phyloP scores from a whole-genome alignment of 1,140 invertebrate genomes.

The Drosophila ohnishii region DNA sequence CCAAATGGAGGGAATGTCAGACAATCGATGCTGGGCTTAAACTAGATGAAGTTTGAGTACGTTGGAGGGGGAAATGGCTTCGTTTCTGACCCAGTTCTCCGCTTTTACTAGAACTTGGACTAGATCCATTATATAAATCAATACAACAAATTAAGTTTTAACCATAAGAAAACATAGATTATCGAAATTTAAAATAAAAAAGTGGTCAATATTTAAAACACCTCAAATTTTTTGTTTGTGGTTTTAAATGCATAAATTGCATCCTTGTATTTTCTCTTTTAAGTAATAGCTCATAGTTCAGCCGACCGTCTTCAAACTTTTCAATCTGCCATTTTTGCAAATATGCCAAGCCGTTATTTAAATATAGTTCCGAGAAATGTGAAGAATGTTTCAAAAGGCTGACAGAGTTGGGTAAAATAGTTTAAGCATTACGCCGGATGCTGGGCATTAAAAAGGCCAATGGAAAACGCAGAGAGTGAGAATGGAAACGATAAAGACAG shows the following conservation, averaged over 20 bases:
- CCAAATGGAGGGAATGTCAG: conserved; percentile 10
- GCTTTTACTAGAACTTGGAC: background rate
- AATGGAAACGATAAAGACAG: background rate
- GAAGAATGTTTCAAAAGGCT: conserved; percentile 3
- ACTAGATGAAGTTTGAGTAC: conserved; percentile 2
- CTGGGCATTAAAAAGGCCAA: background rate
- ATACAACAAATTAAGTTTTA: background rate
- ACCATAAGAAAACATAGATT: background rate
- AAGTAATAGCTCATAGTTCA: background rate
- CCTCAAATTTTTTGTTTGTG: background rate
- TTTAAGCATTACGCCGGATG: conserved; percentile 12
- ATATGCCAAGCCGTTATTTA: conserved; percentile 5
- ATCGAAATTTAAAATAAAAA: background rate
- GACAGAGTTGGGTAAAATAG: conserved; percentile 33
- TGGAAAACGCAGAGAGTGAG: background rate
- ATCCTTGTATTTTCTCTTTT: background rate
- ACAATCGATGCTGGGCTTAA: conserved; percentile 34
- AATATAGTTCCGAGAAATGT: conserved; percentile 2
- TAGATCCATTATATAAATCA: too few species aligned
- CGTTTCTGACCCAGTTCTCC: background rate
- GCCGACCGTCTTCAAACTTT: conserved; percentile 2
- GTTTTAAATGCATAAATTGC: background rate
- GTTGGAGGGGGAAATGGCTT: background rate
- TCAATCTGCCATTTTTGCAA: conserved; percentile 1
- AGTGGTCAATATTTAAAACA: background rate